phyloP scores from a whole-genome alignment of 2,888 invertebrate species.

The Schizaphis graminum region DNA sequence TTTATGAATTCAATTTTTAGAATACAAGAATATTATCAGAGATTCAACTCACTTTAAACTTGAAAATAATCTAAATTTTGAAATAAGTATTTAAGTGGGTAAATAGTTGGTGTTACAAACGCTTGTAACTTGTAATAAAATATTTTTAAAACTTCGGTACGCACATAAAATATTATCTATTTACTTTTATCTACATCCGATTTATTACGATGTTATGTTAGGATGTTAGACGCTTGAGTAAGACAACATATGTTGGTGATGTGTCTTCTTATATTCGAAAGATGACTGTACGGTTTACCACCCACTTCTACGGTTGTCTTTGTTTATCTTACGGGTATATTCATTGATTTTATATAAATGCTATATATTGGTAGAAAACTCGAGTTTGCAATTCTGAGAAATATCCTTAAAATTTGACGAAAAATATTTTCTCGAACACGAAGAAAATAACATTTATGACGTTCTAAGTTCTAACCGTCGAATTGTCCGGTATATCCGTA shows the following conservation, averaged over 20 bases:
- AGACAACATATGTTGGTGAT: not conserved
- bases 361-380: not conserved
- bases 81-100: not conserved
- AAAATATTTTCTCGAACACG: not conserved
- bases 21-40: not conserved
- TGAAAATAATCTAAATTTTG: not conserved
- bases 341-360: constrained; percentile 9
- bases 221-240: not conserved
- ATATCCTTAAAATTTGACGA: not conserved
- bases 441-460: not conserved
- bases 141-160: not conserved
- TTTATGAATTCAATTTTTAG: not conserved
- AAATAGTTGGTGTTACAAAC: not conserved
- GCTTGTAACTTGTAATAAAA: not conserved
- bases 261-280: not conserved
- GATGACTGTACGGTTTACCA: not conserved
- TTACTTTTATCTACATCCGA: not conserved
- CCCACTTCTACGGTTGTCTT: not conserved
- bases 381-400: not conserved
- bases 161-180: not conserved
- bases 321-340: not conserved
- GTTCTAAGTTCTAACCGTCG: not conserved
- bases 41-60: not conserved
- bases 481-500: not conserved
- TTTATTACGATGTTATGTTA: not conserved